Conservation (phyloP, 2,888 invertebrate species). For the Chloroclystis v-ata region DNA sequence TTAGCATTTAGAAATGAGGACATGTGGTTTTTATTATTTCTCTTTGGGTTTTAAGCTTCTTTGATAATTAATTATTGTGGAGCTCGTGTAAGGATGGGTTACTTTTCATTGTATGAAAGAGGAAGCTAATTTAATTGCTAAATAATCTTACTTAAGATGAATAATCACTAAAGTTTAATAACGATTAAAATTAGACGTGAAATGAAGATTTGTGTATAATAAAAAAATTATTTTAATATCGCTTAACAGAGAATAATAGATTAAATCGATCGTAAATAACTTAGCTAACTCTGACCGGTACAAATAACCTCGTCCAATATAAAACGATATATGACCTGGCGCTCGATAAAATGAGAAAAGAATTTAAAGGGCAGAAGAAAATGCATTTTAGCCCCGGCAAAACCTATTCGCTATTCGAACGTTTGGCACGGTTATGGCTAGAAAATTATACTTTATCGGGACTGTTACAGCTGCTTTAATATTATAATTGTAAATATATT, state of each 20-base stretch:
- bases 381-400: slow-evolving; percentile 43
- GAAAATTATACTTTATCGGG: slow-evolving; percentile 8
- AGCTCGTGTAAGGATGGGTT: no score
- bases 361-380: slow-evolving; percentile 55
- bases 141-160: no score
- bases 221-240: no score
- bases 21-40: slow-evolving; percentile 5
- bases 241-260: no score
- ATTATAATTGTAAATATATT: no score
- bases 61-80: slow-evolving; percentile 1
- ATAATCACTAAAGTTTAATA: no score
- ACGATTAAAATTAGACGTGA: no score
- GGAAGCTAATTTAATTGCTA: no score
- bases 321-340: slow-evolving; percentile 61
- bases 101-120: no score
- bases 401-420: slow-evolving; percentile 17
- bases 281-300: slow-evolving; percentile 13
- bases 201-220: no score
- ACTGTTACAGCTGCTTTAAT: no score
- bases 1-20: slow-evolving; percentile 7
- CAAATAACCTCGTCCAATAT: slow-evolving; percentile 49
- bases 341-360: slow-evolving; percentile 57
- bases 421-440: slow-evolving; percentile 16
- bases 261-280: slow-evolving; percentile 14
- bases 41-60: not conserved